Evolutionary conservation across 2,888 invertebrate genomes (phyloP), one percentile per base, ranked within the genome.

Genomic region (Coelinius sp.): DNA sequence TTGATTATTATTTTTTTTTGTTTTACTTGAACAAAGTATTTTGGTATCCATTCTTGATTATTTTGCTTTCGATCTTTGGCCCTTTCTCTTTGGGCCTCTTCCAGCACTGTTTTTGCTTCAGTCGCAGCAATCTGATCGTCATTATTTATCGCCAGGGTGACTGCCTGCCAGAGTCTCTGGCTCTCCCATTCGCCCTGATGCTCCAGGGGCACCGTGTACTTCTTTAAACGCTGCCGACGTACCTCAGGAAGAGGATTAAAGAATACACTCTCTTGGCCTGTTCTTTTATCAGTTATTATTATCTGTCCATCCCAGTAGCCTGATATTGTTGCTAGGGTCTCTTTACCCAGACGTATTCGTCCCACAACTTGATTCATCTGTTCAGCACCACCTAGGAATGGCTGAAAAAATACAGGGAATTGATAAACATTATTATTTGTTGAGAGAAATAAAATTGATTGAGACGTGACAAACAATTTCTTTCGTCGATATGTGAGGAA

Each of bases 291-390:
- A 78, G 93, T 95, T 70, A 97, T 93, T 74, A 91, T 92, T 46
- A 97, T 95, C 80, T 92, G 92, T 56, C 94, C 94, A 86, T 98
- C 98, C 98, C 98, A 98, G 84, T 96, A 95, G 0, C 98, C 98
- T 2, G 94, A 94, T 2, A 98, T 88, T 0, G 92, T 92, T 0
- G 96, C 95, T 49, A 98, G 84, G 0, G 95, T 95, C 78, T 98
- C 97, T 80, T 95, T 94, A 0, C 97, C 97, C 63, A 95, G 90
- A 82, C 94, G 95, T 68, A 98, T 93, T 77, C 95, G 92, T 0
- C 97, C 97, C 0, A 91, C 90, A 8, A 97, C 92, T 41, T 93
- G 91, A 88, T 98, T 98, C 69, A 95, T 95, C 80, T 94, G 92
- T 77, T 97, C 97, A 0, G 94, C 89, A 44, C 96, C 94, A 68